Evolutionary conservation across 2,113 vertebrate genomes (phyloP).

Genomic region (Ovis canadensis): DNA sequence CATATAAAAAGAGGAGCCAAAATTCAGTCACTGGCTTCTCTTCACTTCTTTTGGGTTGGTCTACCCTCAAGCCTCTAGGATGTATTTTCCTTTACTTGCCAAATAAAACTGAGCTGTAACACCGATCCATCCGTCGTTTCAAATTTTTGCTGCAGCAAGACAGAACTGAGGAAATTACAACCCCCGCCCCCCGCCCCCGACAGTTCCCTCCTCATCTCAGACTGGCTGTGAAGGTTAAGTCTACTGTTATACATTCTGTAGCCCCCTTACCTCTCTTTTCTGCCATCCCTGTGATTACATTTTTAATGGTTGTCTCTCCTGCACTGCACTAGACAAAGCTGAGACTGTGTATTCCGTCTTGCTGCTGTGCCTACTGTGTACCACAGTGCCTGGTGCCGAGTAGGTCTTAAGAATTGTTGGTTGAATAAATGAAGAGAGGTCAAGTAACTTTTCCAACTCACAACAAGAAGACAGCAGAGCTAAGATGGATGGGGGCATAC

Average conservation of each 20-base stretch:
- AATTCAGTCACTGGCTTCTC: background rate
- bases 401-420: background rate
- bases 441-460: background rate
- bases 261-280: background rate
- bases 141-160: background rate
- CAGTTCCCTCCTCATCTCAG: background rate
- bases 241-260: background rate
- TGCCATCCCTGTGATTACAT: background rate
- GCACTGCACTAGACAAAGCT: background rate
- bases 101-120: background rate
- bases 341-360: background rate
- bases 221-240: background rate
- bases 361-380: background rate
- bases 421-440: background rate
- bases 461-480: background rate
- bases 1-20: background rate
- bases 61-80: background rate
- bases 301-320: background rate
- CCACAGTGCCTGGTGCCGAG: background rate
- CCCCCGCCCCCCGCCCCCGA: rapidly evolving
- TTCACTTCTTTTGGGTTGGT: background rate
- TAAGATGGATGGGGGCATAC: background rate
- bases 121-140: background rate
- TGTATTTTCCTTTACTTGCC: background rate
- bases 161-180: background rate